Evolutionary conservation across 1,140 invertebrate species (phyloP), one percentile per base, ranked within the genome.

Genomic region (Phortica variegata): DNA sequence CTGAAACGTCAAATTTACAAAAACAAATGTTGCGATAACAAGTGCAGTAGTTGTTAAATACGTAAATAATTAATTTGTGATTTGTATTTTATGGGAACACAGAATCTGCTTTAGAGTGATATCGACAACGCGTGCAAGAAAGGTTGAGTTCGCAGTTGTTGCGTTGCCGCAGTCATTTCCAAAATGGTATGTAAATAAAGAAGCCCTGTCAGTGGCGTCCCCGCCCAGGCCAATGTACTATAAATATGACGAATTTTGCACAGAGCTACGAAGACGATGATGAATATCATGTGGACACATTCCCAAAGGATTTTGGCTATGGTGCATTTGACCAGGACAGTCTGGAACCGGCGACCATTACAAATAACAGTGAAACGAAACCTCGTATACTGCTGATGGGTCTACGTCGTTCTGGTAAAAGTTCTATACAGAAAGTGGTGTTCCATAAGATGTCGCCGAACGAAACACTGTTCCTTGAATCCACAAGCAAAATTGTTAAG

Each of bases 391-490:
- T 98, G 19, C 79, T 98, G 21, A 98, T 98, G 95, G 96, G 95
- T 10, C 81, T 97, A 19, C 82, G 94, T 73, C 88, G 96, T 75
- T 98, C 95, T 77, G 97, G 97, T 48, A 99, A 99, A 79, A 98
- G 96, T n/a, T 99, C 97, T 2, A 99, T 99, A 72, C 93, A 98
- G 77, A 99, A 99, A 83, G 97, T 99, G 7, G 97, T 99, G 10
- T 99, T 99, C 79, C 96, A 99, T 72, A 99, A 99, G 82, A 98
- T 99, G 92, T 97, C 95, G 9, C 97, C 97, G 7, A 99, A 98
- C 80, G 97, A 99, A 80, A 99, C 97, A 3, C 79, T 99, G n/a
- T 99, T 99, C 65, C 79, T 99, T 31, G 97, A 98, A 78, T 96
- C 93, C 58, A 99, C 96, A 45, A 97, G 96, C 75, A 95, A 98